phyloP scores from a whole-genome alignment of 2,113 vertebrate species.

The Nesospiza acunhae region DNA sequence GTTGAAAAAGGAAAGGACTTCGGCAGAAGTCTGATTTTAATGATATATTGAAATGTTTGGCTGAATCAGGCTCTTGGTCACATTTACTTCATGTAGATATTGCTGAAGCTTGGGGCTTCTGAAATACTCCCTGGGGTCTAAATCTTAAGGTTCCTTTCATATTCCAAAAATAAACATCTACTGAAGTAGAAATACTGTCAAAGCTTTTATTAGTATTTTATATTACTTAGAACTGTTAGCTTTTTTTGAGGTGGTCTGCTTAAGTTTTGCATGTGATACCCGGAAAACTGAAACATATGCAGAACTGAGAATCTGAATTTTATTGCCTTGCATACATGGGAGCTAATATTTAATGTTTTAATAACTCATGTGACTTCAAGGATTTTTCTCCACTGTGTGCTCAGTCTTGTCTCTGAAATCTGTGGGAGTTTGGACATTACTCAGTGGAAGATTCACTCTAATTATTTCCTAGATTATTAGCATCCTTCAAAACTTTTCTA shows the following conservation, averaged over 20 bases:
- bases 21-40: slow-evolving; percentile 10
- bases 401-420: background rate
- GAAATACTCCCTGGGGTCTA: background rate
- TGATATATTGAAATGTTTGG: background rate
- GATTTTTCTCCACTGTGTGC: background rate
- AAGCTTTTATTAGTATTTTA: background rate
- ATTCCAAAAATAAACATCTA: background rate
- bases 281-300: background rate
- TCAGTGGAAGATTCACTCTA: background rate
- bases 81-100: background rate
- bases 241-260: background rate
- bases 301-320: background rate
- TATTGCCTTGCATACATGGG: background rate
- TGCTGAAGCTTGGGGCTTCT: background rate
- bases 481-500: too few relatives aligned
- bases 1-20: slow-evolving; percentile 30
- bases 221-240: background rate
- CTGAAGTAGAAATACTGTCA: background rate
- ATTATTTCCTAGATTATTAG: background rate
- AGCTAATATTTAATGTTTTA: background rate
- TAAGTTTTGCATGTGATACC: background rate
- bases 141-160: background rate
- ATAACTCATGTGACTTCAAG: background rate
- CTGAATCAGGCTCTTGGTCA: background rate
- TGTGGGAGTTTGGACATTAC: background rate